Conservation (phyloP, 35 echinoderm and acorn worm genomes). For the Acanthaster planci region DNA sequence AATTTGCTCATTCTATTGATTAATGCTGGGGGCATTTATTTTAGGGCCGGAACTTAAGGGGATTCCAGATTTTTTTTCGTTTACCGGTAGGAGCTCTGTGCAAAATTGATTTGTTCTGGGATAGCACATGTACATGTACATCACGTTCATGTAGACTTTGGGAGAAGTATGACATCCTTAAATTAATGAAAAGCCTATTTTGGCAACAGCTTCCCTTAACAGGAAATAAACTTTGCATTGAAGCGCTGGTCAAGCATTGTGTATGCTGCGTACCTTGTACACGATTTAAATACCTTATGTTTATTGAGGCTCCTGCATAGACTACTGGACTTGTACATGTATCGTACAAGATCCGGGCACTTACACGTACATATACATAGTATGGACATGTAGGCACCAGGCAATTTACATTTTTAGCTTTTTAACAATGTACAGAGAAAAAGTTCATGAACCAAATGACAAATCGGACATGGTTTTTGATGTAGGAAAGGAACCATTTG, state of each 20-base stretch:
- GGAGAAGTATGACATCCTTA: not conserved
- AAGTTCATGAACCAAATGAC: no score
- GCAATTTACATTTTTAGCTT: no score
- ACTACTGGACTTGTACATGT: no score
- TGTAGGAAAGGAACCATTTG: no score
- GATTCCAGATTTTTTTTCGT: not conserved
- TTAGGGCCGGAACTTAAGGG: slow-evolving; percentile 9
- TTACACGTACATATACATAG: no score
- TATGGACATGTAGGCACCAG: no score
- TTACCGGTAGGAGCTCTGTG: not conserved
- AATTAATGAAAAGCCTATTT: not conserved
- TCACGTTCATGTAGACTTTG: not conserved
- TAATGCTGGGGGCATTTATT: slow-evolving; percentile 12
- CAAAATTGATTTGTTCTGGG: not conserved
- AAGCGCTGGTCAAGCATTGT: not conserved
- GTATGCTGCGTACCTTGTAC: no score
- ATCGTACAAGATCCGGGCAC: no score
- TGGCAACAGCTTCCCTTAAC: not conserved
- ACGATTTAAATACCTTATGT: no score
- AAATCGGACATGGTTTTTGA: no score
- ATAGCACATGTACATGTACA: not conserved
- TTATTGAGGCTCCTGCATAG: no score
- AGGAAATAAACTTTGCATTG: not conserved
- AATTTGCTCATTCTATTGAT: slow-evolving; percentile 15
- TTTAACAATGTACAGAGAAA: no score